These are phyloP conservation scores for Hyposmocoma kahamanoa DNA, from an alignment of 1,140 invertebrate species.

Conservation along the genomic window DNA sequence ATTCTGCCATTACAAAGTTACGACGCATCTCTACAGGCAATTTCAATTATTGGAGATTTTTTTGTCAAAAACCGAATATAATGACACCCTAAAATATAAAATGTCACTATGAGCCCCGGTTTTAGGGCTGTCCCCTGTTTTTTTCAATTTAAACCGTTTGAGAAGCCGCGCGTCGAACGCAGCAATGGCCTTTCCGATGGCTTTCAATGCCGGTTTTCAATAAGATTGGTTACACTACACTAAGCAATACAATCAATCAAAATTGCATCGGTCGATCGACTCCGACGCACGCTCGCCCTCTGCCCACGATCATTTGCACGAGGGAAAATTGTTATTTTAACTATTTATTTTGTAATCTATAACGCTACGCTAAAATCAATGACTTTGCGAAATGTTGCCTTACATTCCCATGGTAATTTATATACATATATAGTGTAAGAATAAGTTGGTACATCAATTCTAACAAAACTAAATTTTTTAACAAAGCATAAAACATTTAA, in stretches of 20 bases:
- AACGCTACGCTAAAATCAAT: too few species aligned
- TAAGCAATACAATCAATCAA: constrained; percentile 73
- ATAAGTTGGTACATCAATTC: too few species aligned
- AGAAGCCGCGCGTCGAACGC: constrained; percentile 59
- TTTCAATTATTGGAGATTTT: constrained; percentile 20
- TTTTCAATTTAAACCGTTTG: constrained; percentile 72
- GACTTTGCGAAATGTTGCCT: too few species aligned
- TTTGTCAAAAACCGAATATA: constrained; percentile 34
- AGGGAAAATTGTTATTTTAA: constrained; percentile 3
- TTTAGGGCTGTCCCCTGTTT: constrained; percentile 66
- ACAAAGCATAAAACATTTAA: too few species aligned
- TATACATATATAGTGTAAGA: too few species aligned
- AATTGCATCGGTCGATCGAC: constrained; percentile 62
- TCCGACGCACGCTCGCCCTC: constrained; percentile 36
- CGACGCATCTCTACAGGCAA: background rate
- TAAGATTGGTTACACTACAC: constrained; percentile 72
- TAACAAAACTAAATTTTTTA: too few species aligned
- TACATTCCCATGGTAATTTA: too few species aligned
- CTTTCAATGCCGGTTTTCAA: constrained; percentile 67
- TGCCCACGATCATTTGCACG: constrained; percentile 25
- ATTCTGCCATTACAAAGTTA: background rate
- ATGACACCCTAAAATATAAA: constrained; percentile 60
- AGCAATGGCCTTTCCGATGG: constrained; percentile 60
- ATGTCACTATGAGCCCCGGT: constrained; percentile 46
- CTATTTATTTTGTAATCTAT: background rate